These are phyloP conservation scores for Camponotus pennsylvanicus DNA, from an alignment of 1,140 invertebrate species.

Conservation along the genomic window DNA sequence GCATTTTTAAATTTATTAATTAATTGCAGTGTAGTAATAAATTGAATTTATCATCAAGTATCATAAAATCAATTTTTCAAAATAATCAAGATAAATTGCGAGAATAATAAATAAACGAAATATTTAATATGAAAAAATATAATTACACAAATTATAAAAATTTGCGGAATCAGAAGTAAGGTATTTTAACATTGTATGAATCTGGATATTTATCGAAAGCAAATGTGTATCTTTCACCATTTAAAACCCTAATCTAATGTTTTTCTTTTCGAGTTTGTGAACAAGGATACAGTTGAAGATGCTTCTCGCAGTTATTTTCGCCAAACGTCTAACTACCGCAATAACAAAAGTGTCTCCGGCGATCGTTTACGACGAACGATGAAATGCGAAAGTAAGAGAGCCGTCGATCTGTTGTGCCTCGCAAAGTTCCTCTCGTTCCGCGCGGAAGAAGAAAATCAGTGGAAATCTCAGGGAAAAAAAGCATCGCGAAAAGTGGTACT, in stretches of 20 bases:
- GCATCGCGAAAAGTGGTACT: neutral
- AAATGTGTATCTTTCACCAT: neutral
- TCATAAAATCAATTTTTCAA: neutral
- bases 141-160: neutral
- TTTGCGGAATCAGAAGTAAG: neutral
- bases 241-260: neutral
- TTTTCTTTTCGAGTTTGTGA: neutral
- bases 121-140: neutral
- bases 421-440: neutral
- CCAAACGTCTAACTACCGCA: constrained; percentile 6
- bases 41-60: neutral
- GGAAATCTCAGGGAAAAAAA: constrained; percentile 40
- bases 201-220: neutral
- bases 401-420: constrained; percentile 12
- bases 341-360: constrained; percentile 38
- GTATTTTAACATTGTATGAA: neutral
- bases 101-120: neutral
- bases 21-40: neutral
- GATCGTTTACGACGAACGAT: constrained; percentile 23
- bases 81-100: neutral
- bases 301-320: neutral
- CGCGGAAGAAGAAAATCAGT: constrained; percentile 50
- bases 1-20: neutral
- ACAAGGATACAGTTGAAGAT: neutral
- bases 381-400: constrained; percentile 49